phyloP scores from a whole-genome alignment of 2,797 vertebrate genomes.

The Schizopygopsis pylzovi region DNA sequence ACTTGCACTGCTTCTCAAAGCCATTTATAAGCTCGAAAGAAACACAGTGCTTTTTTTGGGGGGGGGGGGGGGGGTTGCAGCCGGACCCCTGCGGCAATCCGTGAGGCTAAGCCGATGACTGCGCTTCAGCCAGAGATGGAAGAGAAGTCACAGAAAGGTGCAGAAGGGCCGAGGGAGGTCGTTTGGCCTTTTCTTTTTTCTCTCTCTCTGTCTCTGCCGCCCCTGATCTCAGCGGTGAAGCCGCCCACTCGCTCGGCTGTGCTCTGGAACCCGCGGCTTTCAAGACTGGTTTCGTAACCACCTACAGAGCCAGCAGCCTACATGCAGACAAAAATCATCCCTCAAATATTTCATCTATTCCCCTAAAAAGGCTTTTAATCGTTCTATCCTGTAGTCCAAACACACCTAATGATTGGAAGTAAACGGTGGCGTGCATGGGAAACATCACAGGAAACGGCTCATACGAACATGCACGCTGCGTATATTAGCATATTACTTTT shows the following conservation, averaged over 20 bases:
- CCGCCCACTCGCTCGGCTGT: constrained; percentile 52
- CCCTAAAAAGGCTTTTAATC: constrained; percentile 3
- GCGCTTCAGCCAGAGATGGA: constrained; percentile 30
- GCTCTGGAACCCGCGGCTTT: constrained; percentile 50
- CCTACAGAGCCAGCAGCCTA: constrained; percentile 39
- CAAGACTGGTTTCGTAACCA: constrained; percentile 31
- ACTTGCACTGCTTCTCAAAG: constrained; percentile 16
- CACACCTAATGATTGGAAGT: background rate
- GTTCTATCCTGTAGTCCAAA: constrained; percentile 6
- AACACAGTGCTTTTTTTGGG: background rate
- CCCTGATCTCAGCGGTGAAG: constrained; percentile 58
- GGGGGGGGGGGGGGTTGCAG: background rate
- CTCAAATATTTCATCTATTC: background rate
- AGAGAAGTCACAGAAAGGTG: constrained; percentile 12
- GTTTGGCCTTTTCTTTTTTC: constrained; percentile 18
- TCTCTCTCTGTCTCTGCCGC: constrained; percentile 23
- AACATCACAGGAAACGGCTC: constrained; percentile 16
- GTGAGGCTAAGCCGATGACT: constrained; percentile 25
- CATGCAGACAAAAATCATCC: background rate
- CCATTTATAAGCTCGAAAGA: constrained; percentile 1
- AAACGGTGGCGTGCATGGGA: background rate
- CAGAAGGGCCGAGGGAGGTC: constrained; percentile 25
- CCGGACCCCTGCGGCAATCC: constrained; percentile 18
- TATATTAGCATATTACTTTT: constrained; percentile 49
- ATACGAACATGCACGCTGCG: background rate